These are phyloP conservation scores for Andrena marginata DNA, from an alignment of 2,888 invertebrate genomes.

Conservation along the genomic window DNA sequence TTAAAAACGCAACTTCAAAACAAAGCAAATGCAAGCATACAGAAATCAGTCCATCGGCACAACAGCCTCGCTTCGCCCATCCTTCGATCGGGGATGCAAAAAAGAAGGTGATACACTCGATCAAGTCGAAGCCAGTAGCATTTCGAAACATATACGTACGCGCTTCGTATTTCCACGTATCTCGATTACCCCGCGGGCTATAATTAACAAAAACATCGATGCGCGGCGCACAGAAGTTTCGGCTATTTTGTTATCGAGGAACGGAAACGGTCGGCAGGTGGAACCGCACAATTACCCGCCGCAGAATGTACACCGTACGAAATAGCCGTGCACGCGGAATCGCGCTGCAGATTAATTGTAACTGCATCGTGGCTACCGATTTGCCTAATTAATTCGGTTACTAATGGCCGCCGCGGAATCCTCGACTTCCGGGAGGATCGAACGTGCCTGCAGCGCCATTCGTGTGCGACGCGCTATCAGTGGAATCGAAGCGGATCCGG, in stretches of 20 bases:
- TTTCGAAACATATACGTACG: constrained; percentile 21
- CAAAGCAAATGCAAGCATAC: too few species aligned
- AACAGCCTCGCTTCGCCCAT: neutral
- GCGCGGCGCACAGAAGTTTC: constrained; percentile 36
- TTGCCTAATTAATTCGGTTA: constrained; percentile 84
- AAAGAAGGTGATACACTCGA: constrained; percentile 26
- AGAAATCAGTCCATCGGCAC: too few species aligned
- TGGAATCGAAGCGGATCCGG: constrained; percentile 50
- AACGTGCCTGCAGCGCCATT: constrained; percentile 61
- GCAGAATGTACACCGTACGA: constrained; percentile 54
- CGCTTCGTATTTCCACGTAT: constrained; percentile 45
- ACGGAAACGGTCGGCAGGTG: constrained; percentile 44
- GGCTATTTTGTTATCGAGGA: constrained; percentile 57
- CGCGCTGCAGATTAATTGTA: constrained; percentile 83
- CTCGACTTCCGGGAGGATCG: constrained; percentile 68
- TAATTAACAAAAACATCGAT: constrained; percentile 57
- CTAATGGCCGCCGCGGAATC: constrained; percentile 78
- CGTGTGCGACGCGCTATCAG: constrained; percentile 40
- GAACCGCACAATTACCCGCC: constrained; percentile 61
- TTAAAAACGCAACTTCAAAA: too few species aligned
- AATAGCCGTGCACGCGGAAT: constrained; percentile 73
- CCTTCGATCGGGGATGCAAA: constrained; percentile 27
- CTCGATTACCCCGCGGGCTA: constrained; percentile 48
- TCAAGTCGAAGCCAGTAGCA: constrained; percentile 39
- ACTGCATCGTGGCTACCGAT: constrained; percentile 83